Conservation (phyloP, 2,113 vertebrate species). For the Pterocles burchelli region DNA sequence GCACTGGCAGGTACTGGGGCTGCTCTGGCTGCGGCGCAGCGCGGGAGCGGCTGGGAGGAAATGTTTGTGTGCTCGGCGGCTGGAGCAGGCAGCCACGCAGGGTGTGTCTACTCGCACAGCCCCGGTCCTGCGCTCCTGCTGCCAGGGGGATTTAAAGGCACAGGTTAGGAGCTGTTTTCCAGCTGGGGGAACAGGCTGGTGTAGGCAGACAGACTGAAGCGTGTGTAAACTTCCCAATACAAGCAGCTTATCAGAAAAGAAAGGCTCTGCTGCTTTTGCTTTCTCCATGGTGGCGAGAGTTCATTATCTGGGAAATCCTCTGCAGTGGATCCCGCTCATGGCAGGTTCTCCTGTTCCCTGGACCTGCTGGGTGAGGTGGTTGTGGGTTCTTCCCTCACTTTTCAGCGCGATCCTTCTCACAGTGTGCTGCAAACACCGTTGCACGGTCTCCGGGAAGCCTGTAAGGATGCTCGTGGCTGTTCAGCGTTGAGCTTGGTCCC, state of each 20-base stretch:
- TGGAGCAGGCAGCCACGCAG: not conserved
- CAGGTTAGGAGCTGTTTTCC: not conserved
- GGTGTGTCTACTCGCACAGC: conserved; percentile 19
- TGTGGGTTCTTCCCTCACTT: not conserved
- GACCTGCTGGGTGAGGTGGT: not conserved
- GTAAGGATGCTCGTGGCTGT: not conserved
- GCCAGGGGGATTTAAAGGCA: conserved; percentile 40
- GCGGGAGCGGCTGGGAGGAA: conserved; percentile 1
- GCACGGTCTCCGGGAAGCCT: rapidly evolving
- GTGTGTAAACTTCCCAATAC: not conserved
- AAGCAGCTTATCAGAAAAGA: not conserved
- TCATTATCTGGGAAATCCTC: not conserved
- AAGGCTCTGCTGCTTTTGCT: not conserved
- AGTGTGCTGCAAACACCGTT: rapidly evolving
- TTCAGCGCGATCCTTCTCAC: rapidly evolving
- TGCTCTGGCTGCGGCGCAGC: not conserved
- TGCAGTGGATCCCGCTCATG: not conserved
- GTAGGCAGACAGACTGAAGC: not conserved
- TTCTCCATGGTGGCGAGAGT: not conserved
- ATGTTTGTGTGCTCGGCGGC: conserved; percentile 30
- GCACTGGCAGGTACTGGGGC: not conserved
- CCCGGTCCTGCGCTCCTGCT: not conserved
- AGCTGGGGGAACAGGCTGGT: not conserved
- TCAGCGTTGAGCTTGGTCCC: not conserved
- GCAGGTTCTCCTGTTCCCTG: not conserved